These are phyloP conservation scores for Himalopsyche kuldschensis DNA, from an alignment of 2,888 invertebrate genomes.

Conservation along the genomic window DNA sequence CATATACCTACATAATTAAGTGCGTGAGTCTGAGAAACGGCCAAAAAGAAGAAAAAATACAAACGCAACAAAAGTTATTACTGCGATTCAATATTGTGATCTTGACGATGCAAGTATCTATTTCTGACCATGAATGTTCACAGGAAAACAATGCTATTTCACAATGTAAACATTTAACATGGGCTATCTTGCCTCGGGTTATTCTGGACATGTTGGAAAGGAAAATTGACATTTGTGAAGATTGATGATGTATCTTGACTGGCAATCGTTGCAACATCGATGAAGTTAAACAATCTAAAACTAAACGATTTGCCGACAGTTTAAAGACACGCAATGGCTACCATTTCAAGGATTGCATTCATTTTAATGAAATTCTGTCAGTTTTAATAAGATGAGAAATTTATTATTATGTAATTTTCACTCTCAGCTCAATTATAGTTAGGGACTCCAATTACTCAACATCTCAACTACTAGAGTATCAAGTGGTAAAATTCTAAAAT, in stretches of 20 bases:
- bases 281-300: not conserved
- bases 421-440: too few species aligned
- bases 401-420: too few species aligned
- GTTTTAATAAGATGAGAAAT: too few species aligned
- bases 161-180: not conserved
- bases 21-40: too few species aligned
- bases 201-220: not conserved
- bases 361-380: too few species aligned
- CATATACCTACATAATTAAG: too few species aligned
- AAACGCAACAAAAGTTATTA: too few species aligned
- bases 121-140: not conserved
- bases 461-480: too few species aligned
- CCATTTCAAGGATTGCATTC: not conserved
- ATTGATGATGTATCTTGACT: not conserved
- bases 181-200: not conserved
- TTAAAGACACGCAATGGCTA: not conserved
- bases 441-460: too few species aligned
- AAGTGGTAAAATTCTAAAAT: too few species aligned
- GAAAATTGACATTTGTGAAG: not conserved
- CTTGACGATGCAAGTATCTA: not conserved
- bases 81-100: not conserved
- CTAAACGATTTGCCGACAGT: not conserved
- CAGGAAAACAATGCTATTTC: not conserved
- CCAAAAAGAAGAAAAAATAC: too few species aligned
- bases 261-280: not conserved